These are phyloP conservation scores for Stichopus horrens DNA, from an alignment of 53 echinoderm and acorn worm species.

Conservation along the genomic window DNA sequence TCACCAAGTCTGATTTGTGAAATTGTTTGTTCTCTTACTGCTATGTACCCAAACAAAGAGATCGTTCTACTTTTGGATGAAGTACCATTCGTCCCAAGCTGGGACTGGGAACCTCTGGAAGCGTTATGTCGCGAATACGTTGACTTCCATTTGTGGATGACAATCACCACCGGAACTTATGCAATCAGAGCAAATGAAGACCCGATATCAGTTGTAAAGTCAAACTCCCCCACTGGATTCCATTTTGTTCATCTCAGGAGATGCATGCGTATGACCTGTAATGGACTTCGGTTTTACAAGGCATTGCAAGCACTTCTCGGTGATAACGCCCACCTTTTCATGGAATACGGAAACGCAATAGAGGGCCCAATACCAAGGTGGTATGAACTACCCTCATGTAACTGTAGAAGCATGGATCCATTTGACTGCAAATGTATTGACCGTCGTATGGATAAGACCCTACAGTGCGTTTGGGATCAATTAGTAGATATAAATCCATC, in stretches of 20 bases:
- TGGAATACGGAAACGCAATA: constrained; percentile 51
- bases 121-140: constrained; percentile 1
- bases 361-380: constrained; percentile 52
- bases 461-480: constrained; percentile 37
- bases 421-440: constrained; percentile 51
- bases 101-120: constrained; percentile 61
- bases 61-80: constrained; percentile 55
- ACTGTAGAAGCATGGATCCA: constrained; percentile 33
- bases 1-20: constrained; percentile 46
- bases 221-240: constrained; percentile 32
- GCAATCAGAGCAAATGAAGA: not conserved
- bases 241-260: constrained; percentile 39
- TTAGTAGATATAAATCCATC: constrained; percentile 44
- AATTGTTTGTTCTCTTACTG: constrained; percentile 24
- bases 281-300: constrained; percentile 55
- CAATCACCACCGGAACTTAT: constrained; percentile 56
- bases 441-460: constrained; percentile 25
- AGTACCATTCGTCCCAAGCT: constrained; percentile 56
- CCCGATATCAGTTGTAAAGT: constrained; percentile 21
- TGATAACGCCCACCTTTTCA: constrained; percentile 44
- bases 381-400: constrained; percentile 52
- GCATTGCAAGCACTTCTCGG: constrained; percentile 49
- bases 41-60: constrained; percentile 23
- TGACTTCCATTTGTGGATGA: constrained; percentile 48
- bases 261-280: constrained; percentile 67